Evolutionary conservation across 2,797 vertebrate species (phyloP).

Genomic region (Sparus aurata): DNA sequence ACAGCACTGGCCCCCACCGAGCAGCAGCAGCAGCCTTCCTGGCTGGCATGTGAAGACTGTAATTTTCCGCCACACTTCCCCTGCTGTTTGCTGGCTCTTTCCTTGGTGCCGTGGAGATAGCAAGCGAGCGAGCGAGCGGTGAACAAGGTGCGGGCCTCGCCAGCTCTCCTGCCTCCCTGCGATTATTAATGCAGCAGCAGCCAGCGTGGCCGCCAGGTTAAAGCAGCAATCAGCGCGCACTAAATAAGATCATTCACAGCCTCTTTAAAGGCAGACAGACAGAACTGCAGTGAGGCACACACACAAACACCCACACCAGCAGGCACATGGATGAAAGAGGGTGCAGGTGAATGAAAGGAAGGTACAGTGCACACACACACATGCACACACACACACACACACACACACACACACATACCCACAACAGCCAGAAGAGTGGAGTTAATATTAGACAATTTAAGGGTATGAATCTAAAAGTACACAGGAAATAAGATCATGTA

Average conservation of each 20-base stretch:
- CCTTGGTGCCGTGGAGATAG: slow-evolving; percentile 79
- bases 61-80: slow-evolving; percentile 87
- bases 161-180: slow-evolving; percentile 75
- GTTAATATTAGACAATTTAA: background rate
- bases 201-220: slow-evolving; percentile 84
- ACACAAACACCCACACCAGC: slow-evolving; percentile 18
- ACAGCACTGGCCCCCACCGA: slow-evolving; percentile 72
- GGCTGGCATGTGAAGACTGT: slow-evolving; percentile 83
- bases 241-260: slow-evolving; percentile 85
- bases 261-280: slow-evolving; percentile 79
- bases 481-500: background rate
- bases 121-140: slow-evolving; percentile 67
- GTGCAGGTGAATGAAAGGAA: slow-evolving; percentile 24
- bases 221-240: slow-evolving; percentile 81
- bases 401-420: background rate
- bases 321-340: slow-evolving; percentile 33
- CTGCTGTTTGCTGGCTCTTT: slow-evolving; percentile 83
- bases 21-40: slow-evolving; percentile 73
- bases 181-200: slow-evolving; percentile 86
- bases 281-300: slow-evolving; percentile 46
- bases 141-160: slow-evolving; percentile 80
- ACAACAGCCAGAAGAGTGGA: background rate
- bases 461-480: slow-evolving; percentile 7
- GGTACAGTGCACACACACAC: background rate
- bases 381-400: background rate